These are phyloP conservation scores for Notothenia rossii DNA, from an alignment of 2,113 vertebrate species.

Conservation along the genomic window DNA sequence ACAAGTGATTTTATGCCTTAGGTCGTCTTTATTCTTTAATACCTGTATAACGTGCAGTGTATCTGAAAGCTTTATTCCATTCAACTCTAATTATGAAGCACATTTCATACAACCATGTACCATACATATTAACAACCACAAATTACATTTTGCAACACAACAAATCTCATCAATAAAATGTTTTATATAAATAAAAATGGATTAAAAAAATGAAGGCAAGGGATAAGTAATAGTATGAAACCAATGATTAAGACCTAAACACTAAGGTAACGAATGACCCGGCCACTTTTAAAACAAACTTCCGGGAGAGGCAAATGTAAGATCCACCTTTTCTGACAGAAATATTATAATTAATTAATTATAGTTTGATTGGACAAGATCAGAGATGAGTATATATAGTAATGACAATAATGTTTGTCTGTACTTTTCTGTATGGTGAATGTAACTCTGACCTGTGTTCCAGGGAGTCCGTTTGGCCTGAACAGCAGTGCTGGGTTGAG, in stretches of 20 bases:
- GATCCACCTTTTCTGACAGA: no score
- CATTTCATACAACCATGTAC: no score
- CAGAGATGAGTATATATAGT: not conserved
- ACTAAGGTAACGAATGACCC: no score
- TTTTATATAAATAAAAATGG: not conserved
- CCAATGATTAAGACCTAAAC: no score
- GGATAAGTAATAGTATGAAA: no score
- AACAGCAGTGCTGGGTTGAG: constrained; percentile 92
- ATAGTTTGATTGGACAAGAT: not conserved
- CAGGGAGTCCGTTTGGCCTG: constrained; percentile 93
- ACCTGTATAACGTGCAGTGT: not conserved
- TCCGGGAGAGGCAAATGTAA: no score
- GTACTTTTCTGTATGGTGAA: not conserved
- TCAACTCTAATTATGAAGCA: no score
- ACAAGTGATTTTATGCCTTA: not conserved
- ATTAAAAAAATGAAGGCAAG: not conserved
- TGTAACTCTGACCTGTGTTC: constrained; percentile 63
- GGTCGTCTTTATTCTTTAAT: not conserved
- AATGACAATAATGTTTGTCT: no score
- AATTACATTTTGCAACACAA: no score
- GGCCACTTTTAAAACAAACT: no score
- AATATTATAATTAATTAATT: no score
- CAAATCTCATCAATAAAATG: not conserved
- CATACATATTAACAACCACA: no score
- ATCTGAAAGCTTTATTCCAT: not conserved